phyloP scores from a whole-genome alignment of 2,797 vertebrate genomes.

The Gymnodraco acuticeps region DNA sequence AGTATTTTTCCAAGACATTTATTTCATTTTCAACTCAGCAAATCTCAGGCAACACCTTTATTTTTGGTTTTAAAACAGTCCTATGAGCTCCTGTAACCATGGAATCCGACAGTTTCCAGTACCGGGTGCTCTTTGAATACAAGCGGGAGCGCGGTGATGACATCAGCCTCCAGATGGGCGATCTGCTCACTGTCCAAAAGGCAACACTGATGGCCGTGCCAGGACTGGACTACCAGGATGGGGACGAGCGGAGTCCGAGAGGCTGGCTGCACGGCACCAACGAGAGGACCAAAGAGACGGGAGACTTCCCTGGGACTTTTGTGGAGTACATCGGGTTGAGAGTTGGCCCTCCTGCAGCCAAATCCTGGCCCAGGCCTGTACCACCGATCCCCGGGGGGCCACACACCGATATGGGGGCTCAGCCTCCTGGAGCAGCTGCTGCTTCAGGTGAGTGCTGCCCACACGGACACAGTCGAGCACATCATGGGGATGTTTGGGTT shows the following conservation, averaged over 20 bases:
- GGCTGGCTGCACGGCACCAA: slow-evolving; percentile 89
- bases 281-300: slow-evolving; percentile 87
- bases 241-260: slow-evolving; percentile 83
- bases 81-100: slow-evolving; percentile 66
- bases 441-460: slow-evolving; percentile 80
- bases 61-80: slow-evolving; percentile 12
- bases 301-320: slow-evolving; percentile 88
- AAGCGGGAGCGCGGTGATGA: slow-evolving; percentile 85
- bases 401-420: slow-evolving; percentile 56
- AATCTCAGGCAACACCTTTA: slow-evolving; percentile 45
- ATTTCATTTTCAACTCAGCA: slow-evolving; percentile 1
- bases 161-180: slow-evolving; percentile 86
- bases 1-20: neutral
- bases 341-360: slow-evolving; percentile 44
- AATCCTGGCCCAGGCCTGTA: slow-evolving; percentile 81
- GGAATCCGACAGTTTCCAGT: slow-evolving; percentile 86
- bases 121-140: slow-evolving; percentile 88
- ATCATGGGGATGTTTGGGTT: neutral
- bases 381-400: slow-evolving; percentile 74
- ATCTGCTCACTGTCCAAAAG: slow-evolving; percentile 84
- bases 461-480: neutral
- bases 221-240: slow-evolving; percentile 81
- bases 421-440: slow-evolving; percentile 49
- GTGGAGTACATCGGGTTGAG: slow-evolving; percentile 87
- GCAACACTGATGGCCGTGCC: slow-evolving; percentile 71